Evolutionary conservation across 2,888 invertebrate species (phyloP).

Genomic region (Diloba caeruleocephala): DNA sequence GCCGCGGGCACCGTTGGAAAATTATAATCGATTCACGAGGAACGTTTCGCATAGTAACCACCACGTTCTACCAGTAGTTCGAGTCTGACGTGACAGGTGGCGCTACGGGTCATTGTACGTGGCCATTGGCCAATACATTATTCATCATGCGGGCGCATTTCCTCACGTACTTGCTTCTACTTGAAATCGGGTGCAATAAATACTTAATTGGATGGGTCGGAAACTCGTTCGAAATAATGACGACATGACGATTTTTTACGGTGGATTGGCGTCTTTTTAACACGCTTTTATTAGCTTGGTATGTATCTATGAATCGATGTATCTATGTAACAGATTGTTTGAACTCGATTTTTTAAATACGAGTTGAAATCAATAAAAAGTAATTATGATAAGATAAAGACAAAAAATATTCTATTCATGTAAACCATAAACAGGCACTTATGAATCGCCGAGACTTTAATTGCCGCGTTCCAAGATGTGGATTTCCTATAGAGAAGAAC

Average conservation of each 20-base stretch:
- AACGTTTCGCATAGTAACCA: conserved; percentile 21
- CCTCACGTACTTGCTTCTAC: conserved; percentile 37
- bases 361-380: too few relatives aligned
- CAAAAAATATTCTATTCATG: too few relatives aligned
- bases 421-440: too few relatives aligned
- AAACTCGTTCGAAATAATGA: conserved; percentile 20
- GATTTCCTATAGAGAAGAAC: too few relatives aligned
- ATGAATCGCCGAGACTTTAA: too few relatives aligned
- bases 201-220: conserved; percentile 27
- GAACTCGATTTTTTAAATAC: too few relatives aligned
- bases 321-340: too few relatives aligned
- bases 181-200: conserved; percentile 33
- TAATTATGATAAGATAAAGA: too few relatives aligned
- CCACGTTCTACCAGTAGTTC: conserved; percentile 39
- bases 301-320: too few relatives aligned
- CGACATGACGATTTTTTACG: neutral
- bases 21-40: conserved; percentile 15
- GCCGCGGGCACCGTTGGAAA: neutral
- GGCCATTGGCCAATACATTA: conserved; percentile 44
- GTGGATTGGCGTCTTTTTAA: too few relatives aligned
- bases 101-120: conserved; percentile 52
- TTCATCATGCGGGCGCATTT: conserved; percentile 50
- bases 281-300: too few relatives aligned
- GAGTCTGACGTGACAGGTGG: conserved; percentile 44
- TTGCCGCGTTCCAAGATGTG: too few relatives aligned